phyloP scores from a whole-genome alignment of 2,797 vertebrate genomes.

The Enteromius anoplus region DNA sequence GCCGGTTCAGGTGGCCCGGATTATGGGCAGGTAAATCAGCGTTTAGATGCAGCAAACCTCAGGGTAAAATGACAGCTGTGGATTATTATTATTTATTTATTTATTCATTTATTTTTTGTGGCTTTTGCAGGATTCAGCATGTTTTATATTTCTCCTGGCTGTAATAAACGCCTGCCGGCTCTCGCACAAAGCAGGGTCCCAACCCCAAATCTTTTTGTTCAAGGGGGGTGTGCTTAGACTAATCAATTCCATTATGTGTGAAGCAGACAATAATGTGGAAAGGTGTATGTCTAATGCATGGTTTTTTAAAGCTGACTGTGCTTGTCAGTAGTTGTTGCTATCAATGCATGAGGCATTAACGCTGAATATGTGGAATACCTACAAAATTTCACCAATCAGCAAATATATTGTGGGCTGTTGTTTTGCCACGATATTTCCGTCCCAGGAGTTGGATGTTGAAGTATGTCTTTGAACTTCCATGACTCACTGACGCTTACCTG shows the following conservation, averaged over 20 bases:
- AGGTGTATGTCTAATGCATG: constrained; percentile 22
- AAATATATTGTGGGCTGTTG: constrained; percentile 12
- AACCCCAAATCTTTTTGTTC: constrained; percentile 42
- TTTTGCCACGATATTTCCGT: constrained; percentile 14
- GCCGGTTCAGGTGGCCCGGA: constrained; percentile 26
- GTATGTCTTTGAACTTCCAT: constrained; percentile 47
- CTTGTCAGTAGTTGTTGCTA: constrained; percentile 63
- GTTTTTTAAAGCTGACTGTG: constrained; percentile 47
- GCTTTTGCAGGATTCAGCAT: neutral
- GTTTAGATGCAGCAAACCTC: constrained; percentile 9
- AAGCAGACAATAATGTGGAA: constrained; percentile 22
- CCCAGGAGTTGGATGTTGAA: constrained; percentile 36
- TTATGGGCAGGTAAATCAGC: constrained; percentile 66
- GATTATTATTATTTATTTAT: neutral
- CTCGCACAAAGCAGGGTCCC: neutral
- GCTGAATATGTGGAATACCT: constrained; percentile 51
- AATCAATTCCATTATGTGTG: constrained; percentile 41
- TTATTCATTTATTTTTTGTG: neutral
- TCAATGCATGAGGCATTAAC: constrained; percentile 58
- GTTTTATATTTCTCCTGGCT: constrained; percentile 22
- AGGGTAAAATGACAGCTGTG: constrained; percentile 50
- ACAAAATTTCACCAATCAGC: constrained; percentile 8
- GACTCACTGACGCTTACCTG: constrained; percentile 49
- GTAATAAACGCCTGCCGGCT: constrained; percentile 6
- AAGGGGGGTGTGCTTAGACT: constrained; percentile 32